A percentile compares a stretch with the other conserved stretches of the same genome.
Conservation (phyloP, 2,797 vertebrate species). For the Okamejei kenojei region DNA sequence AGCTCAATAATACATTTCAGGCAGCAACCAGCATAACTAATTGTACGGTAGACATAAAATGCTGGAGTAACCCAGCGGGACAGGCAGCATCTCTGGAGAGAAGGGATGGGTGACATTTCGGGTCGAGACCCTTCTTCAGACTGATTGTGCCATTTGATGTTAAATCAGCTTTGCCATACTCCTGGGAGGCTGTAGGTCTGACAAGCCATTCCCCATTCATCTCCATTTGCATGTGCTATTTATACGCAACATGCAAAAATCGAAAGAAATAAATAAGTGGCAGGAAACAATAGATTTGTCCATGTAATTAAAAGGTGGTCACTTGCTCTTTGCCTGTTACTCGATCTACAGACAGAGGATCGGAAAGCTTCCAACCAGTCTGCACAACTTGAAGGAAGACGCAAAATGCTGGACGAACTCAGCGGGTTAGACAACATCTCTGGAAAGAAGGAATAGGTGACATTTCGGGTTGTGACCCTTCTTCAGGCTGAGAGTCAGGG, state of each 20-base stretch:
- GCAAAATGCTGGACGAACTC: too few relatives aligned
- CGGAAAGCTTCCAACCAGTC: background rate
- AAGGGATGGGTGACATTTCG: too few relatives aligned
- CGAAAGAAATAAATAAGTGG: background rate
- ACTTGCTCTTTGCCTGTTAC: background rate
- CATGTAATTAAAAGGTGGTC: background rate
- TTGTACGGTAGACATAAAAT: background rate
- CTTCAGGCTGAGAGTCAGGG: too few relatives aligned
- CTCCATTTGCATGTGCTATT: background rate
- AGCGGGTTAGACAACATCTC: too few relatives aligned
- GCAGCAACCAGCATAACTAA: background rate
- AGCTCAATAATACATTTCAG: background rate
- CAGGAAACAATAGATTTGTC: background rate
- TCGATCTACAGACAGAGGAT: background rate
- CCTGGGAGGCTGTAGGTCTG: background rate
- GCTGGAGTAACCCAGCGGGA: too few relatives aligned
- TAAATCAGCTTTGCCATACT: background rate
- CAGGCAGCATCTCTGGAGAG: too few relatives aligned
- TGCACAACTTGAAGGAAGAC: too few relatives aligned
- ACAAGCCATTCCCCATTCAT: conserved; percentile 3
- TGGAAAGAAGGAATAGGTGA: too few relatives aligned
- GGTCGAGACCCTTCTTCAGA: too few relatives aligned
- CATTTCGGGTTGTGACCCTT: too few relatives aligned
- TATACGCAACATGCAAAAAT: conserved; percentile 13
- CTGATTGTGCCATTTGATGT: conserved; percentile 1